Base-by-base conservation (phyloP, 92 coral and sea anemone genomes). In the Porites lobata region DNA sequence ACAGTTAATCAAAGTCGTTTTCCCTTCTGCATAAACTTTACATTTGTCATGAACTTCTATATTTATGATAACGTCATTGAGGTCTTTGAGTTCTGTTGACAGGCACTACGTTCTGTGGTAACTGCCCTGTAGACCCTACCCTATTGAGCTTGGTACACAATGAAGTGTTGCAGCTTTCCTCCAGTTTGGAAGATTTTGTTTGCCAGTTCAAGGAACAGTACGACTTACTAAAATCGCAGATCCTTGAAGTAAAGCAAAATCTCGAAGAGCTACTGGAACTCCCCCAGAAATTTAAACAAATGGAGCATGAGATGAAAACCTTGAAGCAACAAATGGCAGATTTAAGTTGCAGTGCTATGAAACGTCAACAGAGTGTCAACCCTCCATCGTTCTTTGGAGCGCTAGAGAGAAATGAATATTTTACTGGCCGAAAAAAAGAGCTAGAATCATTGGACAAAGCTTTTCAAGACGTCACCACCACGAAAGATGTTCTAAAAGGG, bases 361-460 rank as follows among this genome's bases (percentile, higher is more conserved):
- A 47, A 15, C 50, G 21, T 50, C 21, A 72, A 72, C 11, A 72
- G 24, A 50, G 59, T 18, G 38, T 51, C 32, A 43, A 32, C 8
- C 76, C 43, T 67, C 70, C 77, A 18, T 65, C 26, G 14, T 69
- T 86, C 32, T 91, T 83, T 17, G 85, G 76, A 22, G 88, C 88
- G n/a, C 94, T 91, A 4, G 62, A 78, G 71, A 87, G 92, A 68
- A 88, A 78, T 57, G 85, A 54, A 61, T 91, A 80, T 53, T 91
- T 91, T 73, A 52, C 81, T 59, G 94, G 94, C 20, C 82, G 92
- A n/a, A 17, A 15, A 22, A 52, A 63, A 9, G 90, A 88, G 67
- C 63, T 92, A 29, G 76, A 82, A 52, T 17, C 1, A 1, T 66
- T 87, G 38, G 86, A 43, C 47, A 68, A 71, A 19, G 54, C 66